Conservation (phyloP, 2,888 invertebrate species). For the Apantesis nais region DNA sequence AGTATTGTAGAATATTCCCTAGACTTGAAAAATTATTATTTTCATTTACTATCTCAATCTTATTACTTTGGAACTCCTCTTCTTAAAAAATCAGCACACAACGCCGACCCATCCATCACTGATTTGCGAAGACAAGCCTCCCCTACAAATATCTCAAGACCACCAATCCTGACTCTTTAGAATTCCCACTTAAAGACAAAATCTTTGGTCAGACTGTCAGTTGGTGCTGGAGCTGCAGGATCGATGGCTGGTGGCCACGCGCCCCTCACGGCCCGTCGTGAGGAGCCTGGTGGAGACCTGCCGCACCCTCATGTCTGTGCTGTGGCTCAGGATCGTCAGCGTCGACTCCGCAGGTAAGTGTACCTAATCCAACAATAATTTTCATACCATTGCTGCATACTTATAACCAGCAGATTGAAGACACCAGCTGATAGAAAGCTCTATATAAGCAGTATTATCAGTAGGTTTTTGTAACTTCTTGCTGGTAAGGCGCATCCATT, state of each 20-base stretch:
- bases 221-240: constrained; percentile 89
- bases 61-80: background rate
- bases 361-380: too few relatives aligned
- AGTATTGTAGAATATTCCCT: too few relatives aligned
- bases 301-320: constrained; percentile 90
- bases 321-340: constrained; percentile 91
- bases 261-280: constrained; percentile 74
- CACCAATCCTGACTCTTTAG: background rate
- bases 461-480: too few relatives aligned
- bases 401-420: too few relatives aligned
- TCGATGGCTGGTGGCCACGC: constrained; percentile 66
- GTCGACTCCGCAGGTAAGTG: constrained; percentile 89
- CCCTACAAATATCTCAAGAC: background rate
- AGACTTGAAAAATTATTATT: too few relatives aligned
- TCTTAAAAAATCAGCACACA: background rate
- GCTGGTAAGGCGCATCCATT: too few relatives aligned
- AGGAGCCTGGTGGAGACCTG: constrained; percentile 92
- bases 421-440: too few relatives aligned
- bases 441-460: too few relatives aligned
- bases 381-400: too few relatives aligned
- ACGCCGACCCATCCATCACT: background rate
- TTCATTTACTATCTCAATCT: background rate
- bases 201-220: constrained; percentile 86
- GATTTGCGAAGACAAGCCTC: background rate
- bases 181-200: too few relatives aligned